Evolutionary conservation across 2,797 vertebrate species (phyloP).

Genomic region (Sebastiscus albofasciatus): DNA sequence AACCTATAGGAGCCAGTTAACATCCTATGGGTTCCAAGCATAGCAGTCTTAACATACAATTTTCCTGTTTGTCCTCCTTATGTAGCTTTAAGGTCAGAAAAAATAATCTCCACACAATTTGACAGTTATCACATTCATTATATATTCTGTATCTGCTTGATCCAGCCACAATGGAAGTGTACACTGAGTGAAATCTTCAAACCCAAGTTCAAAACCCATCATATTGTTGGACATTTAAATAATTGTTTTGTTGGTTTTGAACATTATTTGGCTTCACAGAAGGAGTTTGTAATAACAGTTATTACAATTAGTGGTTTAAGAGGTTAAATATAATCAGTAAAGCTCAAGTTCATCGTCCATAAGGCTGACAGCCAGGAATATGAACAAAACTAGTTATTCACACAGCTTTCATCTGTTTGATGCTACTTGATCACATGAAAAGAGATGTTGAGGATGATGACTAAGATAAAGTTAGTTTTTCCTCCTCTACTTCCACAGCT

Average conservation of each 20-base stretch:
- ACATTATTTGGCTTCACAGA: not conserved
- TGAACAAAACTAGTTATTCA: not conserved
- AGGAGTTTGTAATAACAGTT: not conserved
- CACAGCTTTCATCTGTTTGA: not conserved
- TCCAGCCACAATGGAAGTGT: too few relatives aligned
- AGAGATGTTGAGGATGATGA: not conserved
- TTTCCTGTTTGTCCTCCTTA: not conserved
- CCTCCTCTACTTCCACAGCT: not conserved
- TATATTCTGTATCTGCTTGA: not conserved
- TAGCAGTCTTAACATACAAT: not conserved
- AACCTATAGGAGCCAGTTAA: not conserved
- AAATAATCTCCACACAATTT: not conserved
- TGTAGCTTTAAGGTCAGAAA: not conserved
- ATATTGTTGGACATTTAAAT: not conserved
- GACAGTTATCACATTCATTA: not conserved
- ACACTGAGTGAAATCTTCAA: not conserved
- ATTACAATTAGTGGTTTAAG: not conserved
- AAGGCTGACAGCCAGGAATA: not conserved
- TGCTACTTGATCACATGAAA: not conserved
- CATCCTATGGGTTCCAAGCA: not conserved
- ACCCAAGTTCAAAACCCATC: not conserved
- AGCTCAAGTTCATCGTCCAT: not conserved
- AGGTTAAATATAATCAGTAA: not conserved
- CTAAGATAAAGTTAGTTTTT: not conserved
- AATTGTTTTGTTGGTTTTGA: not conserved